Evolutionary conservation across 1,140 invertebrate species (phyloP), one percentile per base, ranked within the genome.

Genomic region (Cydia strobilella): DNA sequence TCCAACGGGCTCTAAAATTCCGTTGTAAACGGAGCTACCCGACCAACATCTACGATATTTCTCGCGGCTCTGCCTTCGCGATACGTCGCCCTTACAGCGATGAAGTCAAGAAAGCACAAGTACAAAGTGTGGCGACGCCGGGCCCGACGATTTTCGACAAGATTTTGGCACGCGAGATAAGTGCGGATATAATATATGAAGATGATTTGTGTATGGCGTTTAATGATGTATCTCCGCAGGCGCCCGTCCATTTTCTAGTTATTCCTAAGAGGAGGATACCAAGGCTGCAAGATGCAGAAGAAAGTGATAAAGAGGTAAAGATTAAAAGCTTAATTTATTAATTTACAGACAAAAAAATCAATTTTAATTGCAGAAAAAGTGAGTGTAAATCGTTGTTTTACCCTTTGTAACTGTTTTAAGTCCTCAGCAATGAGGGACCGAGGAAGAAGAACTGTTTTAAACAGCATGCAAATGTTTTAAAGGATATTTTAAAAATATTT

Each of bases 201-300:
- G 96, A 97, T 93, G 95, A 97, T 15, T 80, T 95, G 87, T 96
- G 96, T 87, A 86, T 98, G 18, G 97, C 96, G 13, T 97, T 98
- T 85, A 95, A 96, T 80, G 97, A 97, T 90, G 91, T 97, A 6
- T 92, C 91, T 59, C 96, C 97, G 1, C 96, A 97, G 84, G 97
- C 97, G 10, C 97, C 97, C 0, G 94, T 95, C 1, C 97, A 98
- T 92, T 97, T 98, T 84, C 90, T 98, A 1, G 96, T 98, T 1
- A 97, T 98, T 86, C 97, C 97, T 1, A 97, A 96, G 81, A 95
- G 94, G 76, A 93, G 94, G 42, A 96, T 97, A 75, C 77, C 93
- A 0, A 93, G 93, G 79, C 81, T 97, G 7, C 94, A 95, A 39
- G 93, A 94, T 59, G 94, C 90, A 6, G 86, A 87, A 48, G 80